Conservation (phyloP, 35 echinoderm and acorn worm species). For the Hemicentrotus pulcherrimus region DNA sequence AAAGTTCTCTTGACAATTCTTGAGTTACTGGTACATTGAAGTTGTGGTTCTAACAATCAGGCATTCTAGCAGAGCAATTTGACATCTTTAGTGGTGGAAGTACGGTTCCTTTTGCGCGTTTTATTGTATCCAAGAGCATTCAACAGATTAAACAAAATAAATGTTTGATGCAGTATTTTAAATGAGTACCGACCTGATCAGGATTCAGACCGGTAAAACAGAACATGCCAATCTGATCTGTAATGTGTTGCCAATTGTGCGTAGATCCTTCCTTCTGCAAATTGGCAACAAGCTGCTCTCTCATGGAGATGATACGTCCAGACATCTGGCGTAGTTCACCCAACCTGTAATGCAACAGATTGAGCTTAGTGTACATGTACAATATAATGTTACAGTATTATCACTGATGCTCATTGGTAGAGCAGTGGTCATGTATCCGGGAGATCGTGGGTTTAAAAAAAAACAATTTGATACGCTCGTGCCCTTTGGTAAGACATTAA, state of each 20-base stretch:
- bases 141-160: background rate
- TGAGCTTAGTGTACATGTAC: background rate
- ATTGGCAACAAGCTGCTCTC: slow-evolving; percentile 88
- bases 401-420: too few species aligned
- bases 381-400: background rate
- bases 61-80: background rate
- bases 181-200: slow-evolving; percentile 75
- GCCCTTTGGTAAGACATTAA: too few species aligned
- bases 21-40: background rate
- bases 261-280: slow-evolving; percentile 87
- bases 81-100: background rate
- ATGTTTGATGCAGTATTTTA: background rate
- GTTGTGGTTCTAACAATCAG: background rate
- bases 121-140: background rate
- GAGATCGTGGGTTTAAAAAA: too few species aligned
- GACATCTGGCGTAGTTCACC: slow-evolving; percentile 88
- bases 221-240: slow-evolving; percentile 99
- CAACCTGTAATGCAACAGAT: slow-evolving; percentile 61
- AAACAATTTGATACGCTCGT: too few species aligned
- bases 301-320: slow-evolving; percentile 91
- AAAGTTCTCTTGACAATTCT: background rate
- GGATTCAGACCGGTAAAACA: slow-evolving; percentile 96
- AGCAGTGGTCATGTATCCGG: too few species aligned
- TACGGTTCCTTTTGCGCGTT: background rate
- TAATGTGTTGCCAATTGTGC: slow-evolving; percentile 90